Percentiles rank a stretch among this genome's conserved stretches.
Evolutionary conservation across 92 coral and sea anemone species (phyloP).

Genomic region (Plumapathes pennacea): DNA sequence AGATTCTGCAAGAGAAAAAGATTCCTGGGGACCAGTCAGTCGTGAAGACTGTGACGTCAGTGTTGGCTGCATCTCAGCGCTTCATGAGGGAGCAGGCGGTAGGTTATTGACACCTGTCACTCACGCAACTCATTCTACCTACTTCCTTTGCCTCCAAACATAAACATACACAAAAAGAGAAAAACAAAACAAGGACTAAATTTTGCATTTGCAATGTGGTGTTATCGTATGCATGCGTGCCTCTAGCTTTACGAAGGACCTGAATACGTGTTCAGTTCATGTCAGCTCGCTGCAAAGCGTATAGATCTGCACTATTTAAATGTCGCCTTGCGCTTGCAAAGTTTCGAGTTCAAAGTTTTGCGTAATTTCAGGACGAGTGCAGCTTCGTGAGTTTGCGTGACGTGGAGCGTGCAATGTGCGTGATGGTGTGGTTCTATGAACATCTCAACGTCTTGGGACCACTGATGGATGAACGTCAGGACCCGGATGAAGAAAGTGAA

Average conservation of each 20-base stretch:
- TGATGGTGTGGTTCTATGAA: slow-evolving; percentile 81
- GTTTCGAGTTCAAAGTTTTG: background rate
- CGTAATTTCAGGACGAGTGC: slow-evolving; percentile 68
- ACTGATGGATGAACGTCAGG: slow-evolving; percentile 19
- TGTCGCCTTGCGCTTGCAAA: too few relatives aligned
- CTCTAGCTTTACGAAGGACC: background rate
- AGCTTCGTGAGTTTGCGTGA: slow-evolving; percentile 95
- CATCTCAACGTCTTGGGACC: slow-evolving; percentile 52
- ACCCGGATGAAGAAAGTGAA: background rate
- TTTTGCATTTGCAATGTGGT: background rate
- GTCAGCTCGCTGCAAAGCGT: too few relatives aligned
- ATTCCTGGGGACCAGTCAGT: slow-evolving; percentile 51
- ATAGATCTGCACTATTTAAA: too few relatives aligned
- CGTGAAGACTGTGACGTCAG: slow-evolving; percentile 60
- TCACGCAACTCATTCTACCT: too few relatives aligned
- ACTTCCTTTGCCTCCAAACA: too few relatives aligned
- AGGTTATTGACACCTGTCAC: too few relatives aligned
- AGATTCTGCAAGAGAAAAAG: slow-evolving; percentile 30
- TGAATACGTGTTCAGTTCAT: background rate
- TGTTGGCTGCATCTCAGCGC: slow-evolving; percentile 79
- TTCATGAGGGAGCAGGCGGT: slow-evolving; percentile 86
- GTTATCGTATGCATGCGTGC: background rate
- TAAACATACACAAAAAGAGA: background rate
- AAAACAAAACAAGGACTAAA: background rate
- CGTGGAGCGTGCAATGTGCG: slow-evolving; percentile 90